phyloP scores from a whole-genome alignment of 2,888 invertebrate genomes.

The Elysia crispata region DNA sequence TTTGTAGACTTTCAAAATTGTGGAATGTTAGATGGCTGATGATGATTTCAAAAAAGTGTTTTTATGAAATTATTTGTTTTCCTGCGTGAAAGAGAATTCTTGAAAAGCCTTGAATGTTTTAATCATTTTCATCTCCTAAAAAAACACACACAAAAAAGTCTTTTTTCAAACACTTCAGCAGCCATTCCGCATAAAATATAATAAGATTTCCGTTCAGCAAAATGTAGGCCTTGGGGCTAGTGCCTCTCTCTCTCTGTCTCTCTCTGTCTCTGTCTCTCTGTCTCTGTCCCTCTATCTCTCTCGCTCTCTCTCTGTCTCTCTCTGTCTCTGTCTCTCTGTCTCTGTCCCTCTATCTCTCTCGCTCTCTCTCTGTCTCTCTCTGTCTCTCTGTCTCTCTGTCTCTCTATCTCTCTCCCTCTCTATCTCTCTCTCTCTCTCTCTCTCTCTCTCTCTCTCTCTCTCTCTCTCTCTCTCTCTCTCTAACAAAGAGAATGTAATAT shows the following conservation, averaged over 20 bases:
- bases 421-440: constrained; percentile 1
- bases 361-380: neutral
- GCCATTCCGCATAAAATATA: no score
- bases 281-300: constrained; percentile 9
- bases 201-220: no score
- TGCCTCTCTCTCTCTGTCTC: constrained; percentile 15
- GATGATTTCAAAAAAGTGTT: no score
- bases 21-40: no score
- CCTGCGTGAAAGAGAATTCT: no score
- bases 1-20: no score
- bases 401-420: neutral
- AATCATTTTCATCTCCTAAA: no score
- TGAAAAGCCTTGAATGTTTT: no score
- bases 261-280: neutral
- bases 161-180: no score
- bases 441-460: constrained; percentile 23
- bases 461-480: constrained; percentile 33
- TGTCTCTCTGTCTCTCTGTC: neutral
- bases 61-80: no score
- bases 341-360: constrained; percentile 13
- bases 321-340: constrained; percentile 20
- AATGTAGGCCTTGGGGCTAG: neutral
- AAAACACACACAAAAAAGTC: no score
- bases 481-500: no score
- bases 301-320: neutral